Conservation (phyloP, 2,113 vertebrate species). For the Rhabdomys dilectus region DNA sequence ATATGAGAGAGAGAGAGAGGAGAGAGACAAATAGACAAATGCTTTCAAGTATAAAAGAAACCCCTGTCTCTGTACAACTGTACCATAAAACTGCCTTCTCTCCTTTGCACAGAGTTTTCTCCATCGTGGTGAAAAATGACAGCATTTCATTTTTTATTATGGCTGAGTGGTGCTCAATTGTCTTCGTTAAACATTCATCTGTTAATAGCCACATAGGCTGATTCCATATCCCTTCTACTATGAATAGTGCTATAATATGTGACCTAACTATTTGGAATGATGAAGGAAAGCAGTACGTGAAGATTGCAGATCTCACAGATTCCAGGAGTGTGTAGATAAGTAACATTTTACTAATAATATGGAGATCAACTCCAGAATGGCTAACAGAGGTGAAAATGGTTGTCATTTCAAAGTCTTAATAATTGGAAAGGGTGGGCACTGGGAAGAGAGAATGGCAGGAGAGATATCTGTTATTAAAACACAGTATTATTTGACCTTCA, state of each 20-base stretch:
- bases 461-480: background rate
- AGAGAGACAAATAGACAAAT: background rate
- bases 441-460: background rate
- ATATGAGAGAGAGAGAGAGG: background rate
- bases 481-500: background rate
- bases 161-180: background rate
- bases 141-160: background rate
- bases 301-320: background rate
- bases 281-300: background rate
- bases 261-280: conserved; percentile 3
- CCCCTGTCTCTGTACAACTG: too few species aligned
- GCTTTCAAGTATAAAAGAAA: too few species aligned
- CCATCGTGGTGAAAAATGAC: background rate
- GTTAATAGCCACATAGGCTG: too few species aligned
- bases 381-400: background rate
- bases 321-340: background rate
- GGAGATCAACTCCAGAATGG: background rate
- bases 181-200: background rate
- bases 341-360: background rate
- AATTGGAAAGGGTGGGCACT: background rate
- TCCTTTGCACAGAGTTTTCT: background rate
- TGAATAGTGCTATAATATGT: background rate
- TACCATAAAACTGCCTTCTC: too few species aligned
- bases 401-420: background rate
- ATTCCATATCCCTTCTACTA: background rate